A percentile compares a stretch with the other conserved stretches of the same genome.
Conservation (phyloP, 2,888 invertebrate species). For the Latheticus oryzae region DNA sequence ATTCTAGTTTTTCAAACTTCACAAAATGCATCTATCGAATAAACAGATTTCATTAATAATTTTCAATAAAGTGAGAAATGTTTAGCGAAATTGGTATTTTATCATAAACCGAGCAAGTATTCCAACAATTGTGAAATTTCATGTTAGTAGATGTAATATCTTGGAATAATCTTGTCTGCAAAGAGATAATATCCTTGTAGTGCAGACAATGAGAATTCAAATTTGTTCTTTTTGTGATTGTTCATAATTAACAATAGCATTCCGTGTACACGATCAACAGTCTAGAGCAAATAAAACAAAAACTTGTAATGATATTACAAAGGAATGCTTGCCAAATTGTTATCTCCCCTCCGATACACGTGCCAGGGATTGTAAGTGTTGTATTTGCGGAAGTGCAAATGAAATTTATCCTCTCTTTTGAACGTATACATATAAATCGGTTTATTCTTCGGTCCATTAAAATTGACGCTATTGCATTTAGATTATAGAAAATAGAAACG, state of each 20-base stretch:
- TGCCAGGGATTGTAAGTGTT: conserved; percentile 57
- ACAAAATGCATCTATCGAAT: too few relatives aligned
- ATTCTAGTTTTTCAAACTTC: too few relatives aligned
- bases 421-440: conserved; percentile 62
- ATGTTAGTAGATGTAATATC: too few relatives aligned
- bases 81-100: too few relatives aligned
- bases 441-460: conserved; percentile 55
- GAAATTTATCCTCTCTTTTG: conserved; percentile 58
- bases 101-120: too few relatives aligned
- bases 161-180: too few relatives aligned
- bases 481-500: conserved; percentile 33
- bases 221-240: conserved; percentile 19
- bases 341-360: conserved; percentile 52
- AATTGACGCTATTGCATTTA: conserved; percentile 42
- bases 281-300: conserved; percentile 52
- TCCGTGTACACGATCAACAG: conserved; percentile 46
- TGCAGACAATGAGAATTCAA: conserved; percentile 9
- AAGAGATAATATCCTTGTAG: conserved; percentile 19
- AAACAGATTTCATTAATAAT: too few relatives aligned
- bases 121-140: too few relatives aligned
- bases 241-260: conserved; percentile 42
- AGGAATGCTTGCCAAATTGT: conserved; percentile 52
- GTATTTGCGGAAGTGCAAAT: conserved; percentile 57
- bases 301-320: conserved; percentile 49
- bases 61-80: too few relatives aligned